Conservation (phyloP, 2,888 invertebrate genomes). For the Blastobasis adustella region DNA sequence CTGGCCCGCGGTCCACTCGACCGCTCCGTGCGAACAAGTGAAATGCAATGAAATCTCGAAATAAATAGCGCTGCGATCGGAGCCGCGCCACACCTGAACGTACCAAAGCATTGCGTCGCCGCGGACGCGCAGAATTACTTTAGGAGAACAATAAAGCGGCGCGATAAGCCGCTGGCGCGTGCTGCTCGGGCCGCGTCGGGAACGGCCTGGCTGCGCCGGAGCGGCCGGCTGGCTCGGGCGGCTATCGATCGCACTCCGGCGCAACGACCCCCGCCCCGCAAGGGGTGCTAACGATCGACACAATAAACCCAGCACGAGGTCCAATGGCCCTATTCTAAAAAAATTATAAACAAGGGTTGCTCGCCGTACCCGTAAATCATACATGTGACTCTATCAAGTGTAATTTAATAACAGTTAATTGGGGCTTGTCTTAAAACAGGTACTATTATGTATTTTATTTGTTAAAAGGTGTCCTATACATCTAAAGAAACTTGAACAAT, state of each 20-base stretch:
- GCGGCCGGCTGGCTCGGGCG: slow-evolving; percentile 27
- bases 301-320: slow-evolving; percentile 23
- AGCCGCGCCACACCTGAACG: slow-evolving; percentile 35
- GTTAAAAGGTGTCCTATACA: too few relatives aligned
- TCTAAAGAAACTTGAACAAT: too few relatives aligned
- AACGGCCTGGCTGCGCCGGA: slow-evolving; percentile 16
- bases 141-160: slow-evolving; percentile 58
- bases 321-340: slow-evolving; percentile 20
- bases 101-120: slow-evolving; percentile 63
- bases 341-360: slow-evolving; percentile 23
- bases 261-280: slow-evolving; percentile 38
- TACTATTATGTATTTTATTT: too few relatives aligned
- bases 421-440: too few relatives aligned
- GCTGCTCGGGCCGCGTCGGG: slow-evolving; percentile 33
- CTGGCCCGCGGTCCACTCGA: slow-evolving; percentile 6
- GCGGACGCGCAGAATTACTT: slow-evolving; percentile 58
- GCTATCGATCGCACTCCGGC: slow-evolving; percentile 64
- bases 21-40: slow-evolving; percentile 32
- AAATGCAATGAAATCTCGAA: slow-evolving; percentile 44
- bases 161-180: slow-evolving; percentile 52
- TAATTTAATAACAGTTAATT: too few relatives aligned
- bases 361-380: neutral
- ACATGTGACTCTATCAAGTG: too few relatives aligned
- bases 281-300: slow-evolving; percentile 32
- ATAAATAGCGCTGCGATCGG: slow-evolving; percentile 26